Conservation (phyloP, 2,113 vertebrate genomes). For the Hipposideros armiger region DNA sequence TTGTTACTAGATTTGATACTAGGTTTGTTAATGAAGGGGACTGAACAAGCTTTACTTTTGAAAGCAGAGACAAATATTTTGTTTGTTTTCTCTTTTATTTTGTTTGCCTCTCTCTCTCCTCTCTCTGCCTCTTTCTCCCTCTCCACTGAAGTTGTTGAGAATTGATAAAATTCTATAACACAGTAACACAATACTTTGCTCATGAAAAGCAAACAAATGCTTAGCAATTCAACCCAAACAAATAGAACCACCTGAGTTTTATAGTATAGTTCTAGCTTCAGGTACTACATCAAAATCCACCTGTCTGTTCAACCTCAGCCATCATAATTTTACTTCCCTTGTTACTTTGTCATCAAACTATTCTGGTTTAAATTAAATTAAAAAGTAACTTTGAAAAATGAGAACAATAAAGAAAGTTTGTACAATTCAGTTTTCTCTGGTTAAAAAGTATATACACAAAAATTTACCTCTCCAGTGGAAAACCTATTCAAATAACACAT, state of each 20-base stretch:
- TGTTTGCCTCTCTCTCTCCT: no score
- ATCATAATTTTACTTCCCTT: background rate
- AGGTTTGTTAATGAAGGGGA: background rate
- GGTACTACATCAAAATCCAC: background rate
- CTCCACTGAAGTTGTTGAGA: background rate
- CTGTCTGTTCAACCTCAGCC: background rate
- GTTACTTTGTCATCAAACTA: background rate
- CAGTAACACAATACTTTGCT: background rate
- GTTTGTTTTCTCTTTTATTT: background rate
- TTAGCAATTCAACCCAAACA: conserved; percentile 37
- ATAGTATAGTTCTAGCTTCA: background rate
- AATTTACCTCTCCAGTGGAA: background rate
- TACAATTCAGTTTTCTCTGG: background rate
- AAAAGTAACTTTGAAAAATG: conserved; percentile 17
- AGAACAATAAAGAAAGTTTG: background rate
- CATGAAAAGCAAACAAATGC: background rate
- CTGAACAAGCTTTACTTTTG: background rate
- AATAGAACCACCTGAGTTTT: background rate
- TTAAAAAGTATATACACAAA: background rate
- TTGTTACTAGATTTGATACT: background rate
- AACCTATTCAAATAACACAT: background rate
- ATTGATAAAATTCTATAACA: conserved; percentile 1
- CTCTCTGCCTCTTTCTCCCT: background rate
- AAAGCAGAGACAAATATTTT: background rate
- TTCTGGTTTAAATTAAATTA: conserved; percentile 31